Conservation (phyloP, 2,888 invertebrate genomes). For the Aspidiotus destructor region DNA sequence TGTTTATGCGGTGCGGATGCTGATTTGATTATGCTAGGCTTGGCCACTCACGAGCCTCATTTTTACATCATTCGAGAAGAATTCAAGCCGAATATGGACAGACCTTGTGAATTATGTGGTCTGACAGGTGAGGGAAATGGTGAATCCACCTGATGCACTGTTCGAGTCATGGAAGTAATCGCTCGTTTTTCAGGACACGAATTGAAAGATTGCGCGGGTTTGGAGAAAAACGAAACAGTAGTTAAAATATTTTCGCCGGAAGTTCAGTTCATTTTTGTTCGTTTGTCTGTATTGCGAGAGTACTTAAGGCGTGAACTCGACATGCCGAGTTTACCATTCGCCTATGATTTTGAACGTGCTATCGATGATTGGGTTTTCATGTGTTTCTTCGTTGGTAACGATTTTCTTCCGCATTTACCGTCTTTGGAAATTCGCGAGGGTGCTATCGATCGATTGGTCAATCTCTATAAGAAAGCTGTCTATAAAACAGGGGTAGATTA, state of each 20-base stretch:
- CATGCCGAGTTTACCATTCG: conserved; percentile 89
- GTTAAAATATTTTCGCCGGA: conserved; percentile 52
- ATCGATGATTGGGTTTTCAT: conserved; percentile 97
- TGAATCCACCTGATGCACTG: neutral
- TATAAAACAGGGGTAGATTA: conserved; percentile 72
- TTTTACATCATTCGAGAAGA: conserved; percentile 98
- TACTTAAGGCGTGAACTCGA: conserved; percentile 79
- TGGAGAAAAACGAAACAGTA: conserved; percentile 36
- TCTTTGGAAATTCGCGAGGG: conserved; percentile 94
- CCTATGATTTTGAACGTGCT: conserved; percentile 87
- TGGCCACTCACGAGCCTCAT: conserved; percentile 97
- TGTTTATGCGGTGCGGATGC: conserved; percentile 97
- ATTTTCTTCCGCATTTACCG: conserved; percentile 95
- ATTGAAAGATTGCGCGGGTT: conserved; percentile 59
- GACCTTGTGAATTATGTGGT: conserved; percentile 92
- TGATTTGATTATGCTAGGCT: conserved; percentile 93
- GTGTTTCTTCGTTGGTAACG: conserved; percentile 99
- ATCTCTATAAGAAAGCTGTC: conserved; percentile 86
- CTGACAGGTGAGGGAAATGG: conserved; percentile 50
- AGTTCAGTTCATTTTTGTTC: conserved; percentile 81
- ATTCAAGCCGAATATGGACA: conserved; percentile 92
- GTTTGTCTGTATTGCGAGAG: conserved; percentile 85
- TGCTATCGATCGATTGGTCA: conserved; percentile 88
- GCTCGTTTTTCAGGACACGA: conserved; percentile 58
- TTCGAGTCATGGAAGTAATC: neutral